Conservation (phyloP, 2,888 invertebrate genomes). For the Noctua janthina region DNA sequence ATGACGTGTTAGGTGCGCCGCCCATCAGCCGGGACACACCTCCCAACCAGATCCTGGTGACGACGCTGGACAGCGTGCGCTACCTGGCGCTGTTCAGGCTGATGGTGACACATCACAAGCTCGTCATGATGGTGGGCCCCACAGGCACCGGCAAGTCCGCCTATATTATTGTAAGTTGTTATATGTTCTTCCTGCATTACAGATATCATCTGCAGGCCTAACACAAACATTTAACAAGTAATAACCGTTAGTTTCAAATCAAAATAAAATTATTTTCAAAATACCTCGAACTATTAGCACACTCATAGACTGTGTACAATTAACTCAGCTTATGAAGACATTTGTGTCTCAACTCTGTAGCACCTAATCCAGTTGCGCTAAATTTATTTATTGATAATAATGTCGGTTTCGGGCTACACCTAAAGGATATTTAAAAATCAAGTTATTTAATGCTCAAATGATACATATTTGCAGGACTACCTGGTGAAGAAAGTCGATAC, state of each 20-base stretch:
- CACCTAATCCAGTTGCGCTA: no score
- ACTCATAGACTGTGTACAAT: not conserved
- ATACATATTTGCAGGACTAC: conserved; percentile 91
- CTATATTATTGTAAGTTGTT: conserved; percentile 92
- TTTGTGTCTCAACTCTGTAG: not conserved
- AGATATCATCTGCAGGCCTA: not conserved
- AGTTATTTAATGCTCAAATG: not conserved
- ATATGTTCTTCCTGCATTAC: not conserved
- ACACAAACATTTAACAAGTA: not conserved
- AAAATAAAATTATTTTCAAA: not conserved
- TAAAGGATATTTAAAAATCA: not conserved
- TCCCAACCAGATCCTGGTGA: conserved; percentile 98
- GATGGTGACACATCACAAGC: conserved; percentile 95
- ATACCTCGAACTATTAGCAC: not conserved
- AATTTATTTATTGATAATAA: not conserved
- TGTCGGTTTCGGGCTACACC: not conserved
- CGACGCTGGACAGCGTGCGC: conserved; percentile 97
- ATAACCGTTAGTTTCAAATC: not conserved
- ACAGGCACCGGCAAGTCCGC: conserved; percentile 99
- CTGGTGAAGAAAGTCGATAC: conserved; percentile 95
- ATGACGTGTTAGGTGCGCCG: conserved; percentile 94
- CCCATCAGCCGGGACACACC: conserved; percentile 96
- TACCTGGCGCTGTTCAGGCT: conserved; percentile 95
- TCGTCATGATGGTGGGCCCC: conserved; percentile 97
- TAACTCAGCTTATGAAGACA: not conserved